A percentile compares a stretch with the other conserved stretches of the same genome.
Conservation (phyloP, 1,140 invertebrate species). For the Drosophila auraria region DNA sequence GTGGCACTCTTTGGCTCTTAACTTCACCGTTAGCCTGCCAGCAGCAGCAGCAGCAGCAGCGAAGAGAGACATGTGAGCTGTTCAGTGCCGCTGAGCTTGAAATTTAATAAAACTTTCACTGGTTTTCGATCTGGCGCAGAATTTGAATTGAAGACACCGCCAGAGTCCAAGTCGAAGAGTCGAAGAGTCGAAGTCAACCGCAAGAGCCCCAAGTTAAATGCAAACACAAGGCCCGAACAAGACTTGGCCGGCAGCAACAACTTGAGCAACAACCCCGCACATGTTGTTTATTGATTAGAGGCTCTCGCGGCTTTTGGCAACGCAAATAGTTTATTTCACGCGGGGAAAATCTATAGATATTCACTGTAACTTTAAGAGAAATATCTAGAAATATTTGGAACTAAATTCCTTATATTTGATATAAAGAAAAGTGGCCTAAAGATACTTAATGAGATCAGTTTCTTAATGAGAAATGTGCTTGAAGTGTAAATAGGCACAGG, state of each 20-base stretch:
- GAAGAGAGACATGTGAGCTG: conserved; percentile 31
- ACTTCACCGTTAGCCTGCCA: conserved; percentile 53
- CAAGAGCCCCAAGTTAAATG: conserved; percentile 21
- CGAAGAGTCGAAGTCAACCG: conserved; percentile 28
- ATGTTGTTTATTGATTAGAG: conserved; percentile 42
- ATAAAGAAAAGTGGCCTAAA: background rate
- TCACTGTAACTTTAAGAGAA: background rate
- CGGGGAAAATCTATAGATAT: background rate
- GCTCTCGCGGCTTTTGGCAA: conserved; percentile 24
- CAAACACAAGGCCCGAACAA: conserved; percentile 27
- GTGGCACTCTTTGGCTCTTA: conserved; percentile 34
- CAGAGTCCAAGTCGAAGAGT: conserved; percentile 5
- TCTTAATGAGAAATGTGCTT: background rate
- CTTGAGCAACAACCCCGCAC: conserved; percentile 26
- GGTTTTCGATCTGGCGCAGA: conserved; percentile 66
- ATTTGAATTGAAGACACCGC: conserved; percentile 57
- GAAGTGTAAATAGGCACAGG: background rate
- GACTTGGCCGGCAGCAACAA: conserved; percentile 29
- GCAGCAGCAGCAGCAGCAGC: background rate
- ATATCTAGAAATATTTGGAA: too few relatives aligned
- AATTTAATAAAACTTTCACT: conserved; percentile 80
- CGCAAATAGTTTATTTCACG: conserved; percentile 31
- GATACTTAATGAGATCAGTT: too few relatives aligned
- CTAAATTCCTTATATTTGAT: too few relatives aligned
- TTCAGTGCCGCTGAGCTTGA: conserved; percentile 26